Conservation (phyloP, 2,888 invertebrate genomes). For the Xylota segnis region DNA sequence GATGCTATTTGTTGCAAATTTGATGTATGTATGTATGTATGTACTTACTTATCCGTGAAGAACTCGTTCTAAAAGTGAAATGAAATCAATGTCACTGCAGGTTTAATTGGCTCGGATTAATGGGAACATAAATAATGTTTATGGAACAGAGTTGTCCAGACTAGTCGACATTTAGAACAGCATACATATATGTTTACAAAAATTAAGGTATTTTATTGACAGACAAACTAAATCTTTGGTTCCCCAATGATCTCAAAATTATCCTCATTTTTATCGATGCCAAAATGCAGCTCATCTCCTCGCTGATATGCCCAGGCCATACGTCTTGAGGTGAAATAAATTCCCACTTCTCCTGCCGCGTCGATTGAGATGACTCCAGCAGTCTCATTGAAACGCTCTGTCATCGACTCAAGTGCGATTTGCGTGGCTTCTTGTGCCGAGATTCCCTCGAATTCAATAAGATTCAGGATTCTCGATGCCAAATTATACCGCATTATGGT, state of each 20-base stretch:
- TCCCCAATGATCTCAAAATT: slow-evolving; percentile 44
- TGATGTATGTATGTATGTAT: neutral
- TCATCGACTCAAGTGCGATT: slow-evolving; percentile 88
- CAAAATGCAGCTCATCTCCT: slow-evolving; percentile 53
- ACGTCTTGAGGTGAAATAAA: slow-evolving; percentile 60
- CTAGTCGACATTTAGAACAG: neutral
- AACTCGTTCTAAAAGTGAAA: neutral
- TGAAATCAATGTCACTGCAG: neutral
- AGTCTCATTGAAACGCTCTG: slow-evolving; percentile 87
- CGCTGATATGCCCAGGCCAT: slow-evolving; percentile 67
- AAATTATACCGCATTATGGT: slow-evolving; percentile 91
- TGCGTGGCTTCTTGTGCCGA: slow-evolving; percentile 87
- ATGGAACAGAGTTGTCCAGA: neutral
- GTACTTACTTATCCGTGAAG: neutral
- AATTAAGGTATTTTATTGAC: no score
- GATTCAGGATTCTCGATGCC: slow-evolving; percentile 88
- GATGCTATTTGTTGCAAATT: neutral
- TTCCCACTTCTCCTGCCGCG: slow-evolving; percentile 79
- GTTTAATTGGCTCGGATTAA: neutral
- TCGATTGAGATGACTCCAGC: slow-evolving; percentile 91
- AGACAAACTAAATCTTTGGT: slow-evolving; percentile 9
- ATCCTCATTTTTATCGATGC: slow-evolving; percentile 49
- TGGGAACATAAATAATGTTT: neutral
- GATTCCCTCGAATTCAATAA: slow-evolving; percentile 86
- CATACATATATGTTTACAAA: neutral